A percentile compares a stretch with the other conserved stretches of the same genome.
Conservation (phyloP, 2,888 invertebrate genomes). For the Meliscaeva auricollis region DNA sequence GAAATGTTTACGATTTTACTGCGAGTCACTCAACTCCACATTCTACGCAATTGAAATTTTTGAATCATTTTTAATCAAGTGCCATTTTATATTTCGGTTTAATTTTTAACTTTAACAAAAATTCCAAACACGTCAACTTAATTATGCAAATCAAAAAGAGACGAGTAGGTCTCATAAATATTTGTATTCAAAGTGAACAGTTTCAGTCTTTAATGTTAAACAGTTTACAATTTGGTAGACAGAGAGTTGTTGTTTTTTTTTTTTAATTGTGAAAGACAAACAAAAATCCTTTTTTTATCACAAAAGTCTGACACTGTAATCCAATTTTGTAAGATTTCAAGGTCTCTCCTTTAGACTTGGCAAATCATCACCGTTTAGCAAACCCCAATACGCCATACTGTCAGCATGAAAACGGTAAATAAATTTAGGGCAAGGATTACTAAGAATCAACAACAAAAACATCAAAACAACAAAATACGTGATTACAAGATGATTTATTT, state of each 20-base stretch:
- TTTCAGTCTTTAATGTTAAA: neutral
- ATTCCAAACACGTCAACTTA: constrained; percentile 37
- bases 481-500: constrained; percentile 31
- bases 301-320: constrained; percentile 3
- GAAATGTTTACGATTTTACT: too few relatives aligned
- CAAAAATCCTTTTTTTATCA: neutral
- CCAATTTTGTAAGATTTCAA: constrained; percentile 8
- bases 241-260: neutral
- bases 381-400: too few relatives aligned
- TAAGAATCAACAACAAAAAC: constrained; percentile 12
- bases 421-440: constrained; percentile 29
- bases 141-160: constrained; percentile 43
- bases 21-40: too few relatives aligned
- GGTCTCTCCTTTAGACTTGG: neutral
- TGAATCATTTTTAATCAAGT: constrained; percentile 40
- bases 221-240: neutral
- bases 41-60: too few relatives aligned
- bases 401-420: neutral
- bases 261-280: neutral
- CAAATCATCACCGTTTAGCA: neutral
- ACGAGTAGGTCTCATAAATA: constrained; percentile 3
- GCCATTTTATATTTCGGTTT: constrained; percentile 6
- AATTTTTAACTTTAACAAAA: neutral
- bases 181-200: neutral
- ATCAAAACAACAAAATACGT: constrained; percentile 44